A percentile compares a stretch with the other conserved stretches of the same genome.
Evolutionary conservation across 2,888 invertebrate genomes (phyloP).

Genomic region (Lymantria monacha): DNA sequence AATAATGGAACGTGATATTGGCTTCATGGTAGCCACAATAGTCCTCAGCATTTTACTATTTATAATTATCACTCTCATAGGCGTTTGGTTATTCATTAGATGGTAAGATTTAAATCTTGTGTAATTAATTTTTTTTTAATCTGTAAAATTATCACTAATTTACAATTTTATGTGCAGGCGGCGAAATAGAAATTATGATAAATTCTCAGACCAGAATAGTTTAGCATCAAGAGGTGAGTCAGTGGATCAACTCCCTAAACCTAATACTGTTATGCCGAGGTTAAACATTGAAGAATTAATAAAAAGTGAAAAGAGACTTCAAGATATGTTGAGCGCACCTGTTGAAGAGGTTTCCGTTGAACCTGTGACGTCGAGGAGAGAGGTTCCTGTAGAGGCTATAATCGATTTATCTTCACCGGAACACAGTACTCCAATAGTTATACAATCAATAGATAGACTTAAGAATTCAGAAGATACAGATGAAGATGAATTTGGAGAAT

Average conservation of each 20-base stretch:
- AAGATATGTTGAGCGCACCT: slow-evolving; percentile 64
- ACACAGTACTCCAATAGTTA: slow-evolving; percentile 52
- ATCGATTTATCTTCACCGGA: slow-evolving; percentile 46
- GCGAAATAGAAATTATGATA: slow-evolving; percentile 49
- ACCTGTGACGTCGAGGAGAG: slow-evolving; percentile 34
- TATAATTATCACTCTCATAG: slow-evolving; percentile 54
- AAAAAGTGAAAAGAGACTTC: slow-evolving; percentile 62
- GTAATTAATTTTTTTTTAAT: slow-evolving; percentile 22
- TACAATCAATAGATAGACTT: slow-evolving; percentile 70
- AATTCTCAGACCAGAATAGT: slow-evolving; percentile 59
- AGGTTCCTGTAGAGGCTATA: slow-evolving; percentile 33
- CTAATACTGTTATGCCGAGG: slow-evolving; percentile 47
- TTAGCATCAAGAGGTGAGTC: slow-evolving; percentile 50
- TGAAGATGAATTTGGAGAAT: slow-evolving; percentile 72
- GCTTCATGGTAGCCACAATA: slow-evolving; percentile 67
- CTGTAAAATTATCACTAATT: not conserved
- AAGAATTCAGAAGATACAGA: slow-evolving; percentile 63
- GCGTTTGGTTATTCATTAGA: slow-evolving; percentile 61
- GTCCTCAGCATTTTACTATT: slow-evolving; percentile 63
- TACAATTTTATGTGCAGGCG: slow-evolving; percentile 47
- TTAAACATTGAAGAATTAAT: slow-evolving; percentile 65
- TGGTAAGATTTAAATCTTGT: slow-evolving; percentile 61
- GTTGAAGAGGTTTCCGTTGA: slow-evolving; percentile 39
- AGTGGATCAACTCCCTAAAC: slow-evolving; percentile 40
- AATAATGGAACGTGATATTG: slow-evolving; percentile 56